Percentiles rank a stretch among this genome's conserved stretches.
phyloP scores from a whole-genome alignment of 2,113 vertebrate genomes.

The Platysteira castanea region DNA sequence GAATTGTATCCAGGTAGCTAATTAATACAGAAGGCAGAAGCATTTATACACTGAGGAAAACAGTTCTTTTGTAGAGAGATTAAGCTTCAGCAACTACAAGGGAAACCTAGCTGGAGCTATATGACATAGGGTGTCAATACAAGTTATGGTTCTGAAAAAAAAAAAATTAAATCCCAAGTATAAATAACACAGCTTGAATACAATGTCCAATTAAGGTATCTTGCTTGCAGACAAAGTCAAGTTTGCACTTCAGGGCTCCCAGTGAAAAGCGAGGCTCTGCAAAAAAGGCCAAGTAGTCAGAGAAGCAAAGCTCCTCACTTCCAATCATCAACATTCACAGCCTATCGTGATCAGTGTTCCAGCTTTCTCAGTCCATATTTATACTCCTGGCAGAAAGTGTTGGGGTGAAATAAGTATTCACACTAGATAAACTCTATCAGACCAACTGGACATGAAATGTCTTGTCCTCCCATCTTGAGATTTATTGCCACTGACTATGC shows the following conservation, averaged over 20 bases:
- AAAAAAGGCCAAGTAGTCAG: not conserved
- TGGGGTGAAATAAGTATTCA: not conserved
- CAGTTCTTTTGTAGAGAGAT: not conserved
- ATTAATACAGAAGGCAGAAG: not conserved
- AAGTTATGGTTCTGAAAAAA: not conserved
- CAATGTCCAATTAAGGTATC: not conserved
- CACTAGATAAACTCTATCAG: not conserved
- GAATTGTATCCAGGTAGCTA: not conserved
- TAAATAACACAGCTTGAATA: not conserved
- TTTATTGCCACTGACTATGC: not conserved
- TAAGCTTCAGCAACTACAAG: not conserved
- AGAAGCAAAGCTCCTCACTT: not conserved
- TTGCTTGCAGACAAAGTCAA: not conserved
- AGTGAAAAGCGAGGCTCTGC: not conserved
- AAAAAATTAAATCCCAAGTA: not conserved
- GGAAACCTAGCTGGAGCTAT: not conserved
- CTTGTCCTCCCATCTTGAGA: not conserved
- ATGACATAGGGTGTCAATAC: not conserved
- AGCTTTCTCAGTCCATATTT: not conserved
- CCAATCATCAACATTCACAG: not conserved
- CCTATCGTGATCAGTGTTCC: accelerated
- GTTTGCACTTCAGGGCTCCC: not conserved
- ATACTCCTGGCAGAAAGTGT: not conserved
- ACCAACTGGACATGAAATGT: not conserved
- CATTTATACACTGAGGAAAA: not conserved